Percentiles rank a stretch among this genome's conserved stretches.
Evolutionary conservation across 2,113 vertebrate species (phyloP).

Genomic region (Thomomys bottae): DNA sequence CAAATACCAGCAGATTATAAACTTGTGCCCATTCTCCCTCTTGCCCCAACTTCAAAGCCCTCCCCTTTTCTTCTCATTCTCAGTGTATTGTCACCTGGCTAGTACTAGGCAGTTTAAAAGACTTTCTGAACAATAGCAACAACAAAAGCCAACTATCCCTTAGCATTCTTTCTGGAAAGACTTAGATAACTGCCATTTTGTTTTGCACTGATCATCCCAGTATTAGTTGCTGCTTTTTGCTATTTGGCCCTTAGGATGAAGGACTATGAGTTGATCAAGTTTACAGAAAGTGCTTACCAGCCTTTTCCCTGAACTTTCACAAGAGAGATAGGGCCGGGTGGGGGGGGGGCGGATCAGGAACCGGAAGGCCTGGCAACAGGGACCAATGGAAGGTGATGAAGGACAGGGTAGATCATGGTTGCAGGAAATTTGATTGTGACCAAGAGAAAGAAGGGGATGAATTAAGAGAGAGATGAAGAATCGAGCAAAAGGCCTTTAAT

Average conservation of each 20-base stretch:
- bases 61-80: background rate
- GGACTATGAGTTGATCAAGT: background rate
- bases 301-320: background rate
- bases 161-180: conserved; percentile 28
- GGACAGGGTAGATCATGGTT: background rate
- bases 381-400: background rate
- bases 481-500: background rate
- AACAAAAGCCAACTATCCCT: background rate
- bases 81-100: background rate
- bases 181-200: background rate
- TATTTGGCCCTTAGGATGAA: background rate
- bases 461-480: background rate
- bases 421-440: background rate
- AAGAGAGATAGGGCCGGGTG: background rate
- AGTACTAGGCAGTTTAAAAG: background rate
- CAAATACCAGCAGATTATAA: background rate
- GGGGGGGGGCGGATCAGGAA: too few species aligned
- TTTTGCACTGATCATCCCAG: background rate
- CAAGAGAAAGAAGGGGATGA: too few species aligned
- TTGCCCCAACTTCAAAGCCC: background rate
- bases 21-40: background rate
- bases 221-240: background rate
- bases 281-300: background rate
- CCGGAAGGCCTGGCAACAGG: background rate
- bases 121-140: background rate